Evolutionary conservation across 1,140 invertebrate genomes (phyloP).

Genomic region (Lucilia cuprina): DNA sequence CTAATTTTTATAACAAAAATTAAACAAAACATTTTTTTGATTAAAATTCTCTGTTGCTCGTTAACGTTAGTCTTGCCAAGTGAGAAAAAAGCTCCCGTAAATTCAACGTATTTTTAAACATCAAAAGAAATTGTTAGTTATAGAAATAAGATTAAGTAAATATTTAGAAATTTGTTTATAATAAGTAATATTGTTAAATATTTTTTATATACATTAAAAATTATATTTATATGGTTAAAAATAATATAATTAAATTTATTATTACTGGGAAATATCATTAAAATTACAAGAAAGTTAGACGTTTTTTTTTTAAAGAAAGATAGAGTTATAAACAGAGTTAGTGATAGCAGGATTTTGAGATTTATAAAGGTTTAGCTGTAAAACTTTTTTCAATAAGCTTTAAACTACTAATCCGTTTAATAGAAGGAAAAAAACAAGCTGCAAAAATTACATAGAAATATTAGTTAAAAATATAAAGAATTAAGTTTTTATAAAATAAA

Average conservation of each 20-base stretch:
- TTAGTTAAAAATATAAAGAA: neutral
- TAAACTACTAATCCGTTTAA: neutral
- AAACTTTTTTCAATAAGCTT: neutral
- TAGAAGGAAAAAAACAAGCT: neutral
- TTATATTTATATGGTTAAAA: neutral
- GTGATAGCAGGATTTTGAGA: neutral
- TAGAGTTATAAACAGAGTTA: neutral
- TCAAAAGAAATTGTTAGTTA: neutral
- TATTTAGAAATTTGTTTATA: neutral
- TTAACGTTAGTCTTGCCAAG: conserved; percentile 43
- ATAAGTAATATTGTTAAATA: neutral
- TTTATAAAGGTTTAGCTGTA: neutral
- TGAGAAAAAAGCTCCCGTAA: conserved; percentile 30
- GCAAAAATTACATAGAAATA: neutral
- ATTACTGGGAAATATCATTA: neutral
- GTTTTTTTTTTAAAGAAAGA: no score
- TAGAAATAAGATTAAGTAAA: neutral
- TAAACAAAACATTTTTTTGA: neutral
- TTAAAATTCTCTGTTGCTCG: conserved; percentile 41
- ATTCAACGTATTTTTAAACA: neutral
- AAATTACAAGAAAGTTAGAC: neutral
- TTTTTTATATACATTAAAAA: neutral
- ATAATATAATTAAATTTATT: neutral
- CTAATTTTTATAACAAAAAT: neutral
- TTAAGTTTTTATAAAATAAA: conserved; percentile 3